phyloP scores from a whole-genome alignment of 2,888 invertebrate species.

The Stratiomys singularior region DNA sequence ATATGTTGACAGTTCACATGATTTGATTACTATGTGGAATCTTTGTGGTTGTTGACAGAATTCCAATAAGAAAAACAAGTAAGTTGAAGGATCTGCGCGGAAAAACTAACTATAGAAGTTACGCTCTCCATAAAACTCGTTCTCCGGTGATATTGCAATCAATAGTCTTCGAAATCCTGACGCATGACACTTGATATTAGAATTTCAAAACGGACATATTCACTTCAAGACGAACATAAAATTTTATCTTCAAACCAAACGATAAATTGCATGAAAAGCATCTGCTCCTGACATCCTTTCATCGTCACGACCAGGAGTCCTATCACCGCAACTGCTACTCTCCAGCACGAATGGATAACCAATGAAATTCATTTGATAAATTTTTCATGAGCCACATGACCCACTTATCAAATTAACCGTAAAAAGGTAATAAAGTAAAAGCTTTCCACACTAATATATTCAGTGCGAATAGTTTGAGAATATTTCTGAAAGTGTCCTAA shows the following conservation, averaged over 20 bases:
- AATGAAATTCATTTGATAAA: constrained; percentile 47
- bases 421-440: constrained; percentile 47
- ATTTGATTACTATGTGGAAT: too few species aligned
- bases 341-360: constrained; percentile 23
- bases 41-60: too few species aligned
- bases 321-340: constrained; percentile 5
- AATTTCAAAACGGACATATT: constrained; percentile 2
- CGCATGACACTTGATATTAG: neutral
- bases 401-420: constrained; percentile 52
- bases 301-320: neutral
- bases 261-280: neutral
- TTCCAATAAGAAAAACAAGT: too few species aligned
- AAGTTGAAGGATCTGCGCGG: too few species aligned
- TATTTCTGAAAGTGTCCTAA: constrained; percentile 14
- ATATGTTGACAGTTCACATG: too few species aligned
- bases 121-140: too few species aligned
- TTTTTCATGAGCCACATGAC: constrained; percentile 51
- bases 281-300: neutral
- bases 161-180: too few species aligned
- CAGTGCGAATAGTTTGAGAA: constrained; percentile 44
- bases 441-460: constrained; percentile 47
- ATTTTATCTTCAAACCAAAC: neutral
- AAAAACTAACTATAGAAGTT: too few species aligned
- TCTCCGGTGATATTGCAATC: too few species aligned
- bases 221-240: neutral